A percentile compares a stretch with the other conserved stretches of the same genome.
Evolutionary conservation across 1,140 invertebrate species (phyloP).

Genomic region (Pseudomyrmex flavicornis): DNA sequence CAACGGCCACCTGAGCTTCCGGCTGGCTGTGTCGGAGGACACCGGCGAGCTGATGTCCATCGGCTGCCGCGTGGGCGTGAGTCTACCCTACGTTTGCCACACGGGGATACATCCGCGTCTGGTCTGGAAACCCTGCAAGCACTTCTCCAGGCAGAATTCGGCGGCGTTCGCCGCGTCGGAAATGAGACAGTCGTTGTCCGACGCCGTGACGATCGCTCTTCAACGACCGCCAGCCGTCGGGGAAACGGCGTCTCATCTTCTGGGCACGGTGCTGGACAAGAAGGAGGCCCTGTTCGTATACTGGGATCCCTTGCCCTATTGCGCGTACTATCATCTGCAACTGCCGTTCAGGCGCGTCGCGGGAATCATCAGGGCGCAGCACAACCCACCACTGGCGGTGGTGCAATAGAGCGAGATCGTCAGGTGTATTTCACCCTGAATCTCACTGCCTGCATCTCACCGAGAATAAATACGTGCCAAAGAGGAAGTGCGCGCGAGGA

Average conservation of each 20-base stretch:
- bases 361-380: conserved; percentile 83
- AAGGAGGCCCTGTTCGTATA: conserved; percentile 91
- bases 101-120: conserved; percentile 88
- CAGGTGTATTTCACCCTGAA: not conserved
- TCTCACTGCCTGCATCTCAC: not conserved
- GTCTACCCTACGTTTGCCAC: conserved; percentile 91
- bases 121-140: conserved; percentile 87
- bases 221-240: conserved; percentile 79
- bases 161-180: conserved; percentile 83
- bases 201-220: conserved; percentile 84
- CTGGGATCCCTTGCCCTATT: conserved; percentile 93
- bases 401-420: conserved; percentile 73
- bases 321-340: conserved; percentile 92
- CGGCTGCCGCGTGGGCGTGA: conserved; percentile 90
- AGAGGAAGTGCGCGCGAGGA: conserved; percentile 1
- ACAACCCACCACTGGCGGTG: conserved; percentile 78
- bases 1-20: conserved; percentile 91
- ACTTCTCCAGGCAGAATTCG: conserved; percentile 86
- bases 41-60: conserved; percentile 85
- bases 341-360: conserved; percentile 88
- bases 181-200: conserved; percentile 83
- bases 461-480: conserved; percentile 29
- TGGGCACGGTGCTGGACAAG: conserved; percentile 88
- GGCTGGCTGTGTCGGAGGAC: conserved; percentile 87
- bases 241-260: conserved; percentile 86